Evolutionary conservation across 1,140 invertebrate species (phyloP), one percentile per base, ranked within the genome.

Genomic region (Lepeophtheirus salmonis): DNA sequence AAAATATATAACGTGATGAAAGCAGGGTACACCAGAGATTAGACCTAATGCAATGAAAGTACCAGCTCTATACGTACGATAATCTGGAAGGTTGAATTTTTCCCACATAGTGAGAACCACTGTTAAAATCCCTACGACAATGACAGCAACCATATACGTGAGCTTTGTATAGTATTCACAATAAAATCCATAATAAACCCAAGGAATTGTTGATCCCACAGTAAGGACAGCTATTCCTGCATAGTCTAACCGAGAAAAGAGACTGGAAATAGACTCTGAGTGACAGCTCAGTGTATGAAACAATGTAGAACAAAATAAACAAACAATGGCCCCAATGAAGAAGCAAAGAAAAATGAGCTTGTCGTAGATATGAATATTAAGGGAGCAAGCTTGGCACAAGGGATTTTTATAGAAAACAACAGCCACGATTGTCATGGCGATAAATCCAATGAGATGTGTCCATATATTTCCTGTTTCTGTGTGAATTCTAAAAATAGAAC

Each of bases 271-370:
- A 70, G 82, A 84, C 72, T 95, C 88, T 25, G 92, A 97, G 72
- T 98, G 95, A 75, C 95, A 98, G 72, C 87, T 89, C 23, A 98
- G 78, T 52, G 92, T 98, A 73, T 98, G 95, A 74, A 97, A 98
- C 61, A 89, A 82, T 73, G 89, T 95, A 3, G 91, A 97, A 70
- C 94, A 84, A 62, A 90, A 90, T 30, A 98, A 51, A 50, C 59
- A 60, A 50, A 26, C 51, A 3, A 57, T 63, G n/a, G 52, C 50
- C 2, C 61, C 62, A 20, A 64, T 60, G 13, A 50, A 50, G 21
- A 65, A 62, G 49, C 60, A 65, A 3, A 53, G 16, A 21, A 62
- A 64, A 23, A 58, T 60, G 24, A 64, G 49, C 18, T 55, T 20
- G 17, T 64, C 64, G 25, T 25, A 62, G 17, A 64, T 26, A 30